phyloP scores from a whole-genome alignment of 2,797 vertebrate genomes.

The Alfaro cultratus region DNA sequence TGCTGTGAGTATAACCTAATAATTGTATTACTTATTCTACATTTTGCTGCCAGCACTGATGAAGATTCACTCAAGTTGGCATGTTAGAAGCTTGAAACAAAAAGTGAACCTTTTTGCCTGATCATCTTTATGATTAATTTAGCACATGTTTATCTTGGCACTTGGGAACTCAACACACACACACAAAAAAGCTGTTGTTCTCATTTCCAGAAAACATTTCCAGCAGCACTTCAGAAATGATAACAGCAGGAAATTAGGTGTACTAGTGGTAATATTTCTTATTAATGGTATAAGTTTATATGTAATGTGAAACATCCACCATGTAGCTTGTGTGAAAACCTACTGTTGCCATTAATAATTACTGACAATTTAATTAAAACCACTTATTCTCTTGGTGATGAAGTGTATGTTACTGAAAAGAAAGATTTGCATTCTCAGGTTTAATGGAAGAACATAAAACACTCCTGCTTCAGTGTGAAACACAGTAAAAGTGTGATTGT shows the following conservation, averaged over 20 bases:
- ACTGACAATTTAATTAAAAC: slow-evolving; percentile 9
- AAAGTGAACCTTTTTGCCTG: not conserved
- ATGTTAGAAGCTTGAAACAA: not conserved
- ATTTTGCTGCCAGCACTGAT: not conserved
- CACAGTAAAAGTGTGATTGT: not conserved
- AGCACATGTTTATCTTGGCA: not conserved
- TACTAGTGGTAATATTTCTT: not conserved
- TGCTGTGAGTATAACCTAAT: not conserved
- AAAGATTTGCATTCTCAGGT: not conserved
- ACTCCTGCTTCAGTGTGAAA: not conserved
- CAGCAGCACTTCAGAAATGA: not conserved
- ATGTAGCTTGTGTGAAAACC: not conserved
- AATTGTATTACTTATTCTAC: not conserved
- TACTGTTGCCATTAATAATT: not conserved
- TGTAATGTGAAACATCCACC: not conserved
- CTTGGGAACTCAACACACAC: no score
- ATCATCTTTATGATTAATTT: not conserved
- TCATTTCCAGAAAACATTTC: not conserved
- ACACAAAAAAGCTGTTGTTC: not conserved
- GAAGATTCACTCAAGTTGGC: not conserved
- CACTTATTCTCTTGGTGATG: not conserved
- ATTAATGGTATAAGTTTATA: not conserved
- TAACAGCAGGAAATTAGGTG: not conserved
- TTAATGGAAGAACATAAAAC: not conserved
- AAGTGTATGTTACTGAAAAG: not conserved